A percentile compares a stretch with the other conserved stretches of the same genome.
Evolutionary conservation across 2,797 vertebrate genomes (phyloP).

Genomic region (Pantherophis alleghaniensis): DNA sequence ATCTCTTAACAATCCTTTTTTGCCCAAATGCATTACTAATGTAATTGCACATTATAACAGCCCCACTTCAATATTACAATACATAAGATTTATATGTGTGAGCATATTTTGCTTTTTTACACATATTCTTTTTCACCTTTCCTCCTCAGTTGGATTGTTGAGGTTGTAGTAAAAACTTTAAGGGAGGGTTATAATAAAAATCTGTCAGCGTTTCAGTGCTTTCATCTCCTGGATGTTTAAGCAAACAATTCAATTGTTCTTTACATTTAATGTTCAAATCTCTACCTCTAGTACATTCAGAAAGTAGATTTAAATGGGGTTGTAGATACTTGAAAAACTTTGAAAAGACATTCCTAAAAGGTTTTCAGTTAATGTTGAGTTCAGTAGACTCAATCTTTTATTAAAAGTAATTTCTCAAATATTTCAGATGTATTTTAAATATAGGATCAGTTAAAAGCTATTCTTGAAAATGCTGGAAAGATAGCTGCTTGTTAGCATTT

Average conservation of each 20-base stretch:
- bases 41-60: conserved; percentile 30
- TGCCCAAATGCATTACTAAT: conserved; percentile 21
- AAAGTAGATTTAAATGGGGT: not conserved
- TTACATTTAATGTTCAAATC: conserved; percentile 19
- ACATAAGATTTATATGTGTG: conserved; percentile 54
- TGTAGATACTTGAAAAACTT: not conserved
- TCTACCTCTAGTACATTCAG: not conserved
- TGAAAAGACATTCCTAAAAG: not conserved
- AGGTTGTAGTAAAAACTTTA: conserved; percentile 45
- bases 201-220: conserved; percentile 26
- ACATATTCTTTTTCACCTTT: conserved; percentile 47
- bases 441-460: not conserved
- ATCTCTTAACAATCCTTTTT: conserved; percentile 54
- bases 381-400: not conserved
- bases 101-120: conserved; percentile 58
- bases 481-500: conserved; percentile 40
- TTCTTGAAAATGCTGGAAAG: conserved; percentile 20
- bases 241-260: conserved; percentile 42
- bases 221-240: conserved; percentile 59
- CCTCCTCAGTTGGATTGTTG: conserved; percentile 64
- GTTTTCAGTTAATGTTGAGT: not conserved
- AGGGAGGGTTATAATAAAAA: conserved; percentile 19
- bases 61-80: not conserved
- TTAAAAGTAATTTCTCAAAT: not conserved
- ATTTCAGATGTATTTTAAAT: conserved; percentile 16